These are phyloP conservation scores for Elegia similella DNA, from an alignment of 2,888 invertebrate genomes.

Conservation along the genomic window DNA sequence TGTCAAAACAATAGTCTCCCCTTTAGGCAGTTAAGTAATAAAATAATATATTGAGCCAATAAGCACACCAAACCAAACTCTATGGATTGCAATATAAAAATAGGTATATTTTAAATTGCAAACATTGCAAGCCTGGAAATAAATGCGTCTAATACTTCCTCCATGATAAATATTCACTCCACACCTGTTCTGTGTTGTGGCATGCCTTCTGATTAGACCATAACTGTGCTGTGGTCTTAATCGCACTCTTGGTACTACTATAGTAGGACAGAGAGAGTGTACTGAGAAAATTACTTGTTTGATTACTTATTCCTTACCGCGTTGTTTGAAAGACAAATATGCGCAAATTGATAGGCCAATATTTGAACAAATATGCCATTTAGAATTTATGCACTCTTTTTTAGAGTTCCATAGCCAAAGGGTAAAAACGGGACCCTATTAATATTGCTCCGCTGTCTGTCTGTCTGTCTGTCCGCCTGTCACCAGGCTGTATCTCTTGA, in stretches of 20 bases:
- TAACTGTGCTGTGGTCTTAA: constrained; percentile 6
- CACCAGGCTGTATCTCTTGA: no score
- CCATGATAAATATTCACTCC: constrained; percentile 1
- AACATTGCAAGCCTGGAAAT: not conserved
- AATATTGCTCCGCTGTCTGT: no score
- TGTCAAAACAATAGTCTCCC: no score
- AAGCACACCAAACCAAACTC: no score
- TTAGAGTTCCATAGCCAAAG: not conserved
- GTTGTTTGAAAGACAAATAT: not conserved
- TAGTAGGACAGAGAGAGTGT: constrained; percentile 2
- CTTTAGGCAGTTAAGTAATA: no score
- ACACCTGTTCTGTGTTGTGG: not conserved
- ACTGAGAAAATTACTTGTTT: not conserved
- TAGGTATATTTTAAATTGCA: not conserved
- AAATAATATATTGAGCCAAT: no score
- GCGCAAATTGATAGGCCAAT: not conserved
- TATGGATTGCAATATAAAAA: no score
- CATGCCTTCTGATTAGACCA: constrained; percentile 2
- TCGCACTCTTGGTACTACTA: not conserved
- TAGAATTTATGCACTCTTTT: not conserved
- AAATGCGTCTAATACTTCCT: not conserved
- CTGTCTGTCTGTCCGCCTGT: no score
- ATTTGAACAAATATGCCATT: not conserved
- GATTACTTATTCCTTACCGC: not conserved
- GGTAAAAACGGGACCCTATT: no score